A percentile compares a stretch with the other conserved stretches of the same genome.
Conservation (phyloP, 2,797 vertebrate genomes). For the Cottoperca gobio region DNA sequence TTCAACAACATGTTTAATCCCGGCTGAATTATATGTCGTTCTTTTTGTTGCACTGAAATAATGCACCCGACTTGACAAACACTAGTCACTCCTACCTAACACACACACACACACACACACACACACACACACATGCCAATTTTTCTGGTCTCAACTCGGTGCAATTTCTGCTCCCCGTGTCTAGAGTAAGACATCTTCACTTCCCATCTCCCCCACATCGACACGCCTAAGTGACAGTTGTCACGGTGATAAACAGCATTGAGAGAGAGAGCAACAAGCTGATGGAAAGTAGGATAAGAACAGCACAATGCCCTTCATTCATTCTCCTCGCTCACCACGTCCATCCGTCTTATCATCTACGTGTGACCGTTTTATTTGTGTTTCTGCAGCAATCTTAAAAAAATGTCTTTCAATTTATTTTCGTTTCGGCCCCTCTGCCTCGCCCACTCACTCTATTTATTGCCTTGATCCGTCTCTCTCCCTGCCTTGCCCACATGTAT, state of each 20-base stretch:
- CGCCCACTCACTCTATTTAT: conserved; percentile 37
- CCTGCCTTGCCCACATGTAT: conserved; percentile 18
- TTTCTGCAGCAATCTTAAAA: conserved; percentile 6
- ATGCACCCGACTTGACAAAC: conserved; percentile 30
- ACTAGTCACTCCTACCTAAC: neutral
- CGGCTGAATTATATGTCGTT: conserved; percentile 48
- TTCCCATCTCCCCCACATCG: conserved; percentile 66
- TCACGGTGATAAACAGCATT: conserved; percentile 72
- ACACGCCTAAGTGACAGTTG: conserved; percentile 75
- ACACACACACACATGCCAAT: conserved; percentile 16
- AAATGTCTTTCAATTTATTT: conserved; percentile 5
- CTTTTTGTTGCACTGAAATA: conserved; percentile 30
- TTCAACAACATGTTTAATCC: conserved; percentile 50
- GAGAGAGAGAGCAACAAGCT: conserved; percentile 62
- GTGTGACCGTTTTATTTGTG: conserved; percentile 19
- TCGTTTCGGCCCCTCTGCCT: neutral
- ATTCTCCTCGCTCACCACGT: conserved; percentile 10
- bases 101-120: conserved; percentile 10
- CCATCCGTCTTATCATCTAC: conserved; percentile 28
- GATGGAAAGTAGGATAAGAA: conserved; percentile 43
- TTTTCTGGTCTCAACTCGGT: conserved; percentile 41
- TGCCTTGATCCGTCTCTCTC: conserved; percentile 10
- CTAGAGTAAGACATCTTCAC: conserved; percentile 71
- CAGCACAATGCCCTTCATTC: conserved; percentile 33
- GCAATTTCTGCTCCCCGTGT: conserved; percentile 64